These are phyloP conservation scores for Dolichotis patagonum DNA, from an alignment of 2,113 vertebrate species.

Conservation along the genomic window DNA sequence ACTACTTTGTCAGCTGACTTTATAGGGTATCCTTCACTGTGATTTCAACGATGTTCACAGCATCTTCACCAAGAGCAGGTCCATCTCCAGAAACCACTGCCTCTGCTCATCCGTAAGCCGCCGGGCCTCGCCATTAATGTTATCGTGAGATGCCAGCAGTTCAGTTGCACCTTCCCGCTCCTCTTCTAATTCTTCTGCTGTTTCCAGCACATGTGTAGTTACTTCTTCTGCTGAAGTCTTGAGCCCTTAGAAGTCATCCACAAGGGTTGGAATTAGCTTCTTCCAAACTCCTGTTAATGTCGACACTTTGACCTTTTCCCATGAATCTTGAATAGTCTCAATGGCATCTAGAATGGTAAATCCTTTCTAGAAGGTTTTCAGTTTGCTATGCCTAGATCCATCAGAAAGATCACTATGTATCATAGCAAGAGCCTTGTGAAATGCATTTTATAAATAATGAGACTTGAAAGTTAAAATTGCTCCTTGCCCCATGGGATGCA, in stretches of 20 bases:
- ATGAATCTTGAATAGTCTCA: background rate
- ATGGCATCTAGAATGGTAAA: background rate
- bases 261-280: background rate
- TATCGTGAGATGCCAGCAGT: background rate
- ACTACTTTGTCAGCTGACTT: background rate
- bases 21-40: background rate
- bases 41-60: background rate
- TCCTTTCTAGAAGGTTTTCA: background rate
- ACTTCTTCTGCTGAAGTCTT: background rate
- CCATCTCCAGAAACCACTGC: background rate
- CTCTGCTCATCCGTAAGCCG: background rate
- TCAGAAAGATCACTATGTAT: background rate
- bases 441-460: background rate
- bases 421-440: background rate
- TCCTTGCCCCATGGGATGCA: too few relatives aligned
- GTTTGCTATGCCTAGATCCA: background rate
- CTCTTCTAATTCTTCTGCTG: background rate
- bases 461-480: background rate
- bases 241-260: background rate
- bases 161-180: background rate
- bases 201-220: background rate
- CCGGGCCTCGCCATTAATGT: background rate
- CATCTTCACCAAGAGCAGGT: background rate
- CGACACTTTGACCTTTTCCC: background rate
- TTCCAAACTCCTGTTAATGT: background rate